A percentile compares a stretch with the other conserved stretches of the same genome.
These are phyloP conservation scores for Pseudomyrmex gracilis DNA, from an alignment of 1,140 invertebrate species.

Conservation along the genomic window DNA sequence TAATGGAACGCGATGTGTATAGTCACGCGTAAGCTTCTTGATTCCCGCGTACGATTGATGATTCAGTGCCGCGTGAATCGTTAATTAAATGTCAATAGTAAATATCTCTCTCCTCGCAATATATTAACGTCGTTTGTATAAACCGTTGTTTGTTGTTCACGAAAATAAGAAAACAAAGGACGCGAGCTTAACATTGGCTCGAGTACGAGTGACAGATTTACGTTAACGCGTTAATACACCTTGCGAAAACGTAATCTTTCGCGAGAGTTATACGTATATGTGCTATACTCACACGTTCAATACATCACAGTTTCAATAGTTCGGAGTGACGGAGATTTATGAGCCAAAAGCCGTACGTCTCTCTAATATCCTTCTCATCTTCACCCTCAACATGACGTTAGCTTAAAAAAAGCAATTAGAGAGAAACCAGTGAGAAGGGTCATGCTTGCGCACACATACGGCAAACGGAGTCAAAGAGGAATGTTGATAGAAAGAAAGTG, in stretches of 20 bases:
- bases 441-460: background rate
- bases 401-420: conserved; percentile 57
- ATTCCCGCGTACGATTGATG: background rate
- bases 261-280: conserved; percentile 7
- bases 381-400: conserved; percentile 5
- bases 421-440: background rate
- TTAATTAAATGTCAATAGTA: conserved; percentile 26
- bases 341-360: conserved; percentile 21
- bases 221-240: conserved; percentile 48
- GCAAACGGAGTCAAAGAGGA: conserved; percentile 19
- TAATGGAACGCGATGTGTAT: background rate
- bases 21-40: background rate
- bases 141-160: background rate
- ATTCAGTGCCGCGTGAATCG: background rate
- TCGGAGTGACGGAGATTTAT: conserved; percentile 50
- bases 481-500: conserved; percentile 33
- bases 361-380: conserved; percentile 18
- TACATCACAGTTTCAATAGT: conserved; percentile 13
- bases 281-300: conserved; percentile 11
- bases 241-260: conserved; percentile 49
- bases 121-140: background rate
- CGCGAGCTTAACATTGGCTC: conserved; percentile 3
- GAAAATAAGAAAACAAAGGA: background rate
- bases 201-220: conserved; percentile 28
- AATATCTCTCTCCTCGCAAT: background rate